Percentiles rank a stretch among this genome's conserved stretches.
Conservation (phyloP, 2,888 invertebrate genomes). For the Seira ritae region DNA sequence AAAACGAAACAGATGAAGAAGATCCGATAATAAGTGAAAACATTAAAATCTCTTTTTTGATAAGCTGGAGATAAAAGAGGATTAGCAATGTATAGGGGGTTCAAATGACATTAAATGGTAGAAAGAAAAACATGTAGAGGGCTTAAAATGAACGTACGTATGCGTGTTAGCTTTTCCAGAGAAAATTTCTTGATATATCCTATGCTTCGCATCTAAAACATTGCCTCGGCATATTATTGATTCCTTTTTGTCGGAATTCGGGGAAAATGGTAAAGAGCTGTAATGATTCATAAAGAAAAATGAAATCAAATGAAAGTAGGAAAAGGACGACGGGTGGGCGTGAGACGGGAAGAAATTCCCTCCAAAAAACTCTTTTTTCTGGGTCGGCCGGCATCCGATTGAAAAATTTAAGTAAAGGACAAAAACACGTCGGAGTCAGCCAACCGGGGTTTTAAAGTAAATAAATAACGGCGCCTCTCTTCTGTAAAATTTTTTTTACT, state of each 20-base stretch:
- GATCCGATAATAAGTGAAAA: conserved; percentile 28
- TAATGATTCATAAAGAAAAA: conserved; percentile 34
- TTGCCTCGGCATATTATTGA: neutral
- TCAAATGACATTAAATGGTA: neutral
- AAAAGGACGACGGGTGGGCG: conserved; percentile 62
- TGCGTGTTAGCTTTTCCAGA: too few species aligned
- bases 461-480: conserved; percentile 22
- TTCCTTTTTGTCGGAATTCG: conserved; percentile 3
- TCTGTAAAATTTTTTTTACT: neutral
- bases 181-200: too few species aligned
- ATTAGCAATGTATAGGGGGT: conserved; percentile 36
- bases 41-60: neutral
- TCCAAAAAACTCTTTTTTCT: conserved; percentile 42
- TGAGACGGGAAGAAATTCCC: conserved; percentile 55
- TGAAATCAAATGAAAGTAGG: conserved; percentile 61
- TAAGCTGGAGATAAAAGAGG: conserved; percentile 43
- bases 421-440: conserved; percentile 33
- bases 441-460: conserved; percentile 49
- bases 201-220: neutral
- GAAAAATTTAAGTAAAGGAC: conserved; percentile 47
- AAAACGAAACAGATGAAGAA: conserved; percentile 41
- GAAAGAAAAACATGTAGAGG: too few species aligned
- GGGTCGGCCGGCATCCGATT: conserved; percentile 51
- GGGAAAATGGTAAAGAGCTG: neutral
- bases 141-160: too few species aligned